A percentile compares a stretch with the other conserved stretches of the same genome.
These are phyloP conservation scores for Sebastes diploproa DNA, from an alignment of 2,797 vertebrate genomes.

Conservation along the genomic window DNA sequence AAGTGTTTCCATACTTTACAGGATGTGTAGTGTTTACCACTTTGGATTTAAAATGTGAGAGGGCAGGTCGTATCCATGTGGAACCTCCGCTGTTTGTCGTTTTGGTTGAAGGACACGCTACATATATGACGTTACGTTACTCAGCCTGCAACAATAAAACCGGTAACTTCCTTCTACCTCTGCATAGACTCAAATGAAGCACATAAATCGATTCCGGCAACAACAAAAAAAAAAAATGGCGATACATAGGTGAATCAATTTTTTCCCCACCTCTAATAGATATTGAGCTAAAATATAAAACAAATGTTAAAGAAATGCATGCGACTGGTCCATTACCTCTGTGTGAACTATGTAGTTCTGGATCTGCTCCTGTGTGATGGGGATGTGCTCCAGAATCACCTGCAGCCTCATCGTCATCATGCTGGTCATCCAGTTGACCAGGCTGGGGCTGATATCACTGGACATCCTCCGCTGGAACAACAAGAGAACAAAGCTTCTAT, in stretches of 20 bases:
- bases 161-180: too few species aligned
- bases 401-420: conserved; percentile 95
- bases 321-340: conserved; percentile 44
- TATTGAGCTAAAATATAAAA: neutral
- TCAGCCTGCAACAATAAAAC: too few species aligned
- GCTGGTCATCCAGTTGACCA: conserved; percentile 94
- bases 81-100: too few species aligned
- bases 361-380: conserved; percentile 88
- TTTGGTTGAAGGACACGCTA: too few species aligned
- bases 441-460: conserved; percentile 89
- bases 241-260: too few species aligned
- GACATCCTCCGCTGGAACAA: conserved; percentile 88
- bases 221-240: rapidly evolving
- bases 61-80: rapidly evolving
- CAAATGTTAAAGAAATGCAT: neutral
- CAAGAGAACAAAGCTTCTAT: neutral
- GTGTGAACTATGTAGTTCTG: conserved; percentile 82
- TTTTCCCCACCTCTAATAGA: neutral
- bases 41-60: too few species aligned
- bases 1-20: too few species aligned
- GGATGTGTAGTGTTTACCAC: too few species aligned
- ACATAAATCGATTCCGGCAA: too few species aligned
- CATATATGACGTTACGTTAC: too few species aligned
- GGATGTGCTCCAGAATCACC: conserved; percentile 92
- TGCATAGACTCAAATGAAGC: too few species aligned